Evolutionary conservation across 1,140 invertebrate species (phyloP), one percentile per base, ranked within the genome.

Genomic region (Paralvinella palmiformis): DNA sequence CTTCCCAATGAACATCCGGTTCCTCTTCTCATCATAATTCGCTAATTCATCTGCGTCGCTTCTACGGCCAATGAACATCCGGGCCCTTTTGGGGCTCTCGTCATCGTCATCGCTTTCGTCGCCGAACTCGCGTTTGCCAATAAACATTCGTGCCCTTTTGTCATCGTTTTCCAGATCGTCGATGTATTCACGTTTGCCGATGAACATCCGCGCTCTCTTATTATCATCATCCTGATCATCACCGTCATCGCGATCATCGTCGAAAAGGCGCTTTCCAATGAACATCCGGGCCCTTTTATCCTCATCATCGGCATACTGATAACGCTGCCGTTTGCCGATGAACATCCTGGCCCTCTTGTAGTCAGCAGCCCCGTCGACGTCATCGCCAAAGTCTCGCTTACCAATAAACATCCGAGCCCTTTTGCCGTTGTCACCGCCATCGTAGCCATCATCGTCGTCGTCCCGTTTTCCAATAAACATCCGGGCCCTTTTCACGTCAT

Each of bases 321-420:
- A 20, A 27, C 22, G 55, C n/a, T n/a, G n/a, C 4, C 55, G 55
- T 33, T 57, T 57, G 55, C 55, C 55, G 33, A 57, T 57, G 33
- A 57, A 57, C 27, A 6, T 2, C 7, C 29, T 24, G 20, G 33
- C 6, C n/a, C 55, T 27, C n/a, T 57, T 57, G 2, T 57, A n/a
- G n/a, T n/a, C n/a, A n/a, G n/a, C 55, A 20, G 2, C 29, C 20
- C 10, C 10, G 24, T 27, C 55, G 13, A n/a, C n/a, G n/a, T n/a
- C n/a, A n/a, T n/a, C n/a, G n/a, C n/a, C n/a, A n/a, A n/a, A n/a
- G n/a, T n/a, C n/a, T 0, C 48, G 48, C 31, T 52, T 52, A 7
- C 48, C 48, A 29, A 52, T 52, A 29, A 52, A 52, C 48, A 10
- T 52, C 48, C 24, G 48, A 1, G 48, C 10, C 17, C 17, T 52